These are phyloP conservation scores for Chlamydotis undulata DNA, from an alignment of 2,113 vertebrate species.

Conservation along the genomic window DNA sequence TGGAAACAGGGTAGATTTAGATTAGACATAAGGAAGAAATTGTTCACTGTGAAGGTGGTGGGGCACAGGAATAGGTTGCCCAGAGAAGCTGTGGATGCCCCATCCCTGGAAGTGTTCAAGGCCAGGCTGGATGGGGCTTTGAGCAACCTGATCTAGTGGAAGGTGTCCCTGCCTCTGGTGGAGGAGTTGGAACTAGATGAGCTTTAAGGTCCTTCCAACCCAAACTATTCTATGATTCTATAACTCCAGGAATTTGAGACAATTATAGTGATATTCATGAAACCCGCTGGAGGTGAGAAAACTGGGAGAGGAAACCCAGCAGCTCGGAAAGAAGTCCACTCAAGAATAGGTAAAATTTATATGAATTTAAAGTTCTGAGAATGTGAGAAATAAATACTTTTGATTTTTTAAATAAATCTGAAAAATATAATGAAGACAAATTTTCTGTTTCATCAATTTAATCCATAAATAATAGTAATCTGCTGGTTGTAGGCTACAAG, in stretches of 20 bases:
- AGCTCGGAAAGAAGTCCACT: background rate
- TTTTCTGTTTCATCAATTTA: background rate
- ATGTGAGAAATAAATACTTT: background rate
- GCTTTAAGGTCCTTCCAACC: no score
- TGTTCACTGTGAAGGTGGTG: no score
- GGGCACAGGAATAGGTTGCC: no score
- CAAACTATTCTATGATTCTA: background rate
- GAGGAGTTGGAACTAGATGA: no score
- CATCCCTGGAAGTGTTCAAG: no score
- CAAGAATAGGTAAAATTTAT: background rate
- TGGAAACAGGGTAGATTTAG: no score
- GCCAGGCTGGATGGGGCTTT: no score
- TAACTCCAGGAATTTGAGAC: background rate
- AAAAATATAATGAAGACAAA: background rate
- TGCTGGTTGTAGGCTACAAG: background rate
- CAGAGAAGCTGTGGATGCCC: no score
- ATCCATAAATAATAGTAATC: background rate
- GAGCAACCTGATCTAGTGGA: no score
- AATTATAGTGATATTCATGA: background rate
- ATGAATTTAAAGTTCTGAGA: background rate
- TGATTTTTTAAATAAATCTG: background rate
- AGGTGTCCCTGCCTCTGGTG: no score
- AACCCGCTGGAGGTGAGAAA: background rate
- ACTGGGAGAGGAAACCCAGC: background rate
- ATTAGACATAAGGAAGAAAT: no score